phyloP scores from a whole-genome alignment of 2,888 invertebrate species.

The Polyommatus iphigenia region DNA sequence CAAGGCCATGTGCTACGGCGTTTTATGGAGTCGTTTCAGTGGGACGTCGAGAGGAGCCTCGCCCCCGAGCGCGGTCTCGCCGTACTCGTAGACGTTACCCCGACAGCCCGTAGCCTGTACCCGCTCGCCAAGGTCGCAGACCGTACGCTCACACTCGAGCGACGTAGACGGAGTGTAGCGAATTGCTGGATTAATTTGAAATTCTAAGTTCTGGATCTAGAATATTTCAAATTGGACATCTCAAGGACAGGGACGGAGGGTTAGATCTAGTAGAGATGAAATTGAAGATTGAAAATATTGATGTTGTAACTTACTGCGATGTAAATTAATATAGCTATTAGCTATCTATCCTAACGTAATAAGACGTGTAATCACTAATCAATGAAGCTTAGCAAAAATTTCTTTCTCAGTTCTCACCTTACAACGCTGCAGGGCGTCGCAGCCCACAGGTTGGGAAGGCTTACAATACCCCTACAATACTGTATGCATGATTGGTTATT shows the following conservation, averaged over 20 bases:
- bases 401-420: not conserved
- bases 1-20: slow-evolving; percentile 14
- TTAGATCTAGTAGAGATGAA: no score
- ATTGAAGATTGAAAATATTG: not conserved
- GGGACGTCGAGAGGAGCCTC: slow-evolving; percentile 28
- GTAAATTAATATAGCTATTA: no score
- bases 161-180: not conserved
- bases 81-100: slow-evolving; percentile 31
- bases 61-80: slow-evolving; percentile 33
- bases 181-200: not conserved
- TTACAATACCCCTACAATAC: no score
- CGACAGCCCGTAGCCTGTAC: not conserved
- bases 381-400: not conserved
- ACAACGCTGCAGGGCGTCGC: not conserved
- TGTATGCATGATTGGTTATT: no score
- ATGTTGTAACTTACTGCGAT: not conserved
- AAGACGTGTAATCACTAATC: not conserved
- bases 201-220: not conserved
- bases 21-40: slow-evolving; percentile 20
- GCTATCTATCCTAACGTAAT: no score
- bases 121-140: slow-evolving; percentile 38
- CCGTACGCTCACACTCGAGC: slow-evolving; percentile 32
- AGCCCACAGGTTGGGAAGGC: not conserved
- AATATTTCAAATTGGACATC: not conserved
- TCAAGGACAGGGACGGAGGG: not conserved